Evolutionary conservation across 2,888 invertebrate species (phyloP).

Genomic region (Lissocephala sabroskyi): DNA sequence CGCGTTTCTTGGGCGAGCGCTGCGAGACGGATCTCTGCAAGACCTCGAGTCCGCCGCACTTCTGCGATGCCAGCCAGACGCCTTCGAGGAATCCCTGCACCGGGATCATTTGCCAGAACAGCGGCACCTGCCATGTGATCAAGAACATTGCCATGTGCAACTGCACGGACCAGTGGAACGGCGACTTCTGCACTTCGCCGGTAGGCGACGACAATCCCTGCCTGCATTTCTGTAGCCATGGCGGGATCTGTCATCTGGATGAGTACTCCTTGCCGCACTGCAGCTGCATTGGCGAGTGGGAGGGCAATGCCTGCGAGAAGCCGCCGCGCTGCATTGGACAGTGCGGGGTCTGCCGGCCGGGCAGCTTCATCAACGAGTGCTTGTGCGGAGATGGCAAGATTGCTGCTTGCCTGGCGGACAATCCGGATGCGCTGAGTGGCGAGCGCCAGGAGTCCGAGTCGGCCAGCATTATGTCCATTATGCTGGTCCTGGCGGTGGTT

Average conservation of each 20-base stretch:
- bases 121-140: conserved; percentile 74
- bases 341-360: conserved; percentile 69
- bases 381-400: conserved; percentile 65
- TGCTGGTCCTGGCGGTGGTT: conserved; percentile 61
- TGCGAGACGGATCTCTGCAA: conserved; percentile 76
- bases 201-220: conserved; percentile 79
- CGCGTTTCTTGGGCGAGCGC: conserved; percentile 67
- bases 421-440: conserved; percentile 68
- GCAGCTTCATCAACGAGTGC: conserved; percentile 71
- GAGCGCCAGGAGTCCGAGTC: conserved; percentile 41
- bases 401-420: conserved; percentile 69
- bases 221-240: conserved; percentile 75
- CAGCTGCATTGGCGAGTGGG: conserved; percentile 76
- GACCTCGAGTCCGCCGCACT: conserved; percentile 67
- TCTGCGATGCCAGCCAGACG: conserved; percentile 63
- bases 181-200: conserved; percentile 75
- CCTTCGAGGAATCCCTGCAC: conserved; percentile 70
- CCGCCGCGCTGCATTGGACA: conserved; percentile 69
- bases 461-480: conserved; percentile 57
- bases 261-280: conserved; percentile 74
- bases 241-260: conserved; percentile 76
- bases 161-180: conserved; percentile 75
- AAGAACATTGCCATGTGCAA: conserved; percentile 74
- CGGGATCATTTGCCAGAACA: conserved; percentile 74
- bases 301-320: conserved; percentile 75